A percentile compares a stretch with the other conserved stretches of the same genome.
Evolutionary conservation across 2,797 vertebrate genomes (phyloP).

Genomic region (Clarias pachynema): DNA sequence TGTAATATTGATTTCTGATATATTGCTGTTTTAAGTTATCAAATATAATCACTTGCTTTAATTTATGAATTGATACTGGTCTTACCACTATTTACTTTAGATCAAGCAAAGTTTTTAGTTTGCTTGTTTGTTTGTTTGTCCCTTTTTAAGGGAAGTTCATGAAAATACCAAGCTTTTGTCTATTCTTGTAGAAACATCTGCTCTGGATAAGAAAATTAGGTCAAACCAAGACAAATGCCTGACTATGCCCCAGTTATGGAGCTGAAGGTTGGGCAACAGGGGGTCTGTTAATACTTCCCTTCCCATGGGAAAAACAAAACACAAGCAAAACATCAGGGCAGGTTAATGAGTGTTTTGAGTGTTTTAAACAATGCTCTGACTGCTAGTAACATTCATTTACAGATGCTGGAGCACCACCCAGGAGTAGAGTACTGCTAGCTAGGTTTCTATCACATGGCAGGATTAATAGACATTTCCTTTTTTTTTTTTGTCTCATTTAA

Average conservation of each 20-base stretch:
- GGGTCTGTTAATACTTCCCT: constrained; percentile 72
- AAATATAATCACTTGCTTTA: background rate
- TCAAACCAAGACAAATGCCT: constrained; percentile 59
- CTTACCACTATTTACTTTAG: background rate
- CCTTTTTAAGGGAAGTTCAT: background rate
- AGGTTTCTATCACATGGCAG: background rate
- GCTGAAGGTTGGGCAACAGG: constrained; percentile 49
- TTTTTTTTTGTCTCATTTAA: background rate
- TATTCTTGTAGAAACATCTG: constrained; percentile 55
- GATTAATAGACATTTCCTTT: background rate
- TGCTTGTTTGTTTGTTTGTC: background rate
- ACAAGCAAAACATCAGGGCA: constrained; percentile 68
- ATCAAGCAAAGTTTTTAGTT: background rate
- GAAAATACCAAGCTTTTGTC: constrained; percentile 5
- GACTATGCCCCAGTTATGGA: background rate
- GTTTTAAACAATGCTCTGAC: constrained; percentile 64
- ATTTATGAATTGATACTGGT: background rate
- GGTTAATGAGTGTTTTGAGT: constrained; percentile 68
- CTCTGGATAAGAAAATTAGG: constrained; percentile 53
- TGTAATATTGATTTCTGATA: constrained; percentile 8
- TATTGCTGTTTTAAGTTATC: background rate
- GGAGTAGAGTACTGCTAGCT: constrained; percentile 19
- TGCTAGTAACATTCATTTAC: constrained; percentile 57
- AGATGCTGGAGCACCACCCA: constrained; percentile 51
- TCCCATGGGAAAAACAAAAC: constrained; percentile 65